These are phyloP conservation scores for Corvus hawaiiensis DNA, from an alignment of 2,113 vertebrate species.

Conservation along the genomic window DNA sequence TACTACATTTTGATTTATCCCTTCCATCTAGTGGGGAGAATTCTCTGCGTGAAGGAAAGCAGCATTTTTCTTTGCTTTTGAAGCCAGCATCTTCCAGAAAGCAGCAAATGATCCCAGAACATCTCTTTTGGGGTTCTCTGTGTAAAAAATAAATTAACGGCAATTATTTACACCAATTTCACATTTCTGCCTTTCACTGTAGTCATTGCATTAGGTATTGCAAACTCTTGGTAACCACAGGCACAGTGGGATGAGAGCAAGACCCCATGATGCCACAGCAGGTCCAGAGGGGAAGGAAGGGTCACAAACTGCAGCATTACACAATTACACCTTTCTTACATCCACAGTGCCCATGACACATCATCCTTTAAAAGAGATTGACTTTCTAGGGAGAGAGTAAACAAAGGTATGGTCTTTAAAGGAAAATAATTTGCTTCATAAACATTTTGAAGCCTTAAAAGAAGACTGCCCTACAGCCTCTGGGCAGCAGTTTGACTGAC, in stretches of 20 bases:
- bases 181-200: neutral
- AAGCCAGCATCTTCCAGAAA: neutral
- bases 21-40: neutral
- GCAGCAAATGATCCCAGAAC: neutral
- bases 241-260: neutral
- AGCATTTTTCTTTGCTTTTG: neutral
- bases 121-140: neutral
- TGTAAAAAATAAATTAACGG: neutral
- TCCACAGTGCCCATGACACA: neutral
- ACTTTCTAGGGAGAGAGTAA: neutral
- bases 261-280: accelerated
- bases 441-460: neutral
- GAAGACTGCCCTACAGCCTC: neutral
- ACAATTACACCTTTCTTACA: neutral
- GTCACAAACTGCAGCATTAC: neutral
- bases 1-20: neutral
- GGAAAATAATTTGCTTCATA: neutral
- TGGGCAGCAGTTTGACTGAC: neutral
- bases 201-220: neutral
- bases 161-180: neutral
- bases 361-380: neutral
- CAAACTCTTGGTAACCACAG: neutral
- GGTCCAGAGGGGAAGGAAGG: neutral
- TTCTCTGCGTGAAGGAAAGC: neutral
- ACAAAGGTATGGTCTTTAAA: neutral